Percentiles rank a stretch among this genome's conserved stretches.
Conservation (phyloP, 2,888 invertebrate species). For the Emmelina monodactyla region DNA sequence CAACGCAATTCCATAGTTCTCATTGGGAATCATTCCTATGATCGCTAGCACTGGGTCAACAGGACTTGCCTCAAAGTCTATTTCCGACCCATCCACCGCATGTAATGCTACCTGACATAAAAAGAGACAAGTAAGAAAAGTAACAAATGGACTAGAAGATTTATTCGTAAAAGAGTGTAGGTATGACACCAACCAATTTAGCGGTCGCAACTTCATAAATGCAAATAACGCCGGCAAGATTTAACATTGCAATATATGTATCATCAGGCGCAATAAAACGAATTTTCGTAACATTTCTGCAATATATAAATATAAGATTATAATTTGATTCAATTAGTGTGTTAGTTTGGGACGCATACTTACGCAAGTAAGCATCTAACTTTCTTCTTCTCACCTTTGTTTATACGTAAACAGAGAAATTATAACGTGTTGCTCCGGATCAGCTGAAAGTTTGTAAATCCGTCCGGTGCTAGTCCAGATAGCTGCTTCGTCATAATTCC, state of each 20-base stretch:
- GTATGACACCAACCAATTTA: conserved; percentile 33
- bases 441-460: conserved; percentile 33
- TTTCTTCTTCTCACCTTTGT: conserved; percentile 43
- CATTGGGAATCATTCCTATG: conserved; percentile 27
- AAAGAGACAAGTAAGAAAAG: too few relatives aligned
- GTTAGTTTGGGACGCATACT: too few relatives aligned
- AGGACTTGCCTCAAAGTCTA: conserved; percentile 41
- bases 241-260: conserved; percentile 32
- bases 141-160: too few relatives aligned
- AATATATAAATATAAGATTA: too few relatives aligned
- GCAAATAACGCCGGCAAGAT: conserved; percentile 30
- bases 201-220: conserved; percentile 33
- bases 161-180: too few relatives aligned
- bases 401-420: conserved; percentile 34
- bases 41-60: conserved; percentile 36
- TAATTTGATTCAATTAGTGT: too few relatives aligned
- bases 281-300: conserved; percentile 36
- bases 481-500: conserved; percentile 31
- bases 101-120: conserved; percentile 30
- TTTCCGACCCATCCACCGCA: conserved; percentile 29
- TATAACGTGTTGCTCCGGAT: conserved; percentile 35
- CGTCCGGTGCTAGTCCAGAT: conserved; percentile 39
- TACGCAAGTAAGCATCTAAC: too few relatives aligned
- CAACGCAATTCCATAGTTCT: conserved; percentile 38
- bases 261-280: conserved; percentile 44